These are phyloP conservation scores for Rhynchonema sp. DNA, from an alignment of 2,888 invertebrate genomes.

Conservation along the genomic window DNA sequence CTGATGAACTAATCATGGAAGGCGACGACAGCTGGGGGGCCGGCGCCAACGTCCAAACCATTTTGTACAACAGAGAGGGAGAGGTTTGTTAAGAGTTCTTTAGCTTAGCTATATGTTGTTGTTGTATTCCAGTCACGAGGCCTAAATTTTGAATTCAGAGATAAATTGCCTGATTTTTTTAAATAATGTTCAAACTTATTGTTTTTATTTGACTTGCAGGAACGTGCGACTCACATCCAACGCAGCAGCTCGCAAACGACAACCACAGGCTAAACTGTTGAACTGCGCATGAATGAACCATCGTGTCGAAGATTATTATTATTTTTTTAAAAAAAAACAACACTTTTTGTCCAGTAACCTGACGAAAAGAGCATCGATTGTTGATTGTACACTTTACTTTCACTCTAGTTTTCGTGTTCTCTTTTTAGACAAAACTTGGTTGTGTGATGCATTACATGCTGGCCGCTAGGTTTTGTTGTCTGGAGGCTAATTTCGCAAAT, in stretches of 20 bases:
- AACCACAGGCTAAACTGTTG: neutral
- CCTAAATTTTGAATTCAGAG: too few relatives aligned
- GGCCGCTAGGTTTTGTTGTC: too few relatives aligned
- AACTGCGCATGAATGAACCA: too few relatives aligned
- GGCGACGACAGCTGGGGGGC: constrained; percentile 25
- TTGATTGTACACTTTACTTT: too few relatives aligned
- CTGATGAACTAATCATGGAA: constrained; percentile 23
- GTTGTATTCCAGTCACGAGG: too few relatives aligned
- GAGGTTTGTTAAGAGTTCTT: constrained; percentile 19
- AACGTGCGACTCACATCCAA: constrained; percentile 25
- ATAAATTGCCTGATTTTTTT: neutral
- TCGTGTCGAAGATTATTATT: neutral
- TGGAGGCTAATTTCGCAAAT: too few relatives aligned
- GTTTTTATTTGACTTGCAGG: constrained; percentile 13
- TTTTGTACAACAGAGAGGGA: constrained; percentile 26
- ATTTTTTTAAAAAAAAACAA: neutral
- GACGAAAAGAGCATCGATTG: too few relatives aligned
- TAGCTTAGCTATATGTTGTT: too few relatives aligned
- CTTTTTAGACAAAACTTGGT: too few relatives aligned
- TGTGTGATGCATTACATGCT: too few relatives aligned
- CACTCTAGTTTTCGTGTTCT: too few relatives aligned
- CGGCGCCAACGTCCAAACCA: constrained; percentile 25
- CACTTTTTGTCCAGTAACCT: too few relatives aligned
- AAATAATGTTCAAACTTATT: neutral
- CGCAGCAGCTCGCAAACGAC: constrained; percentile 9